phyloP scores from a whole-genome alignment of 2,888 invertebrate species.

The Mactromeris polynyma region DNA sequence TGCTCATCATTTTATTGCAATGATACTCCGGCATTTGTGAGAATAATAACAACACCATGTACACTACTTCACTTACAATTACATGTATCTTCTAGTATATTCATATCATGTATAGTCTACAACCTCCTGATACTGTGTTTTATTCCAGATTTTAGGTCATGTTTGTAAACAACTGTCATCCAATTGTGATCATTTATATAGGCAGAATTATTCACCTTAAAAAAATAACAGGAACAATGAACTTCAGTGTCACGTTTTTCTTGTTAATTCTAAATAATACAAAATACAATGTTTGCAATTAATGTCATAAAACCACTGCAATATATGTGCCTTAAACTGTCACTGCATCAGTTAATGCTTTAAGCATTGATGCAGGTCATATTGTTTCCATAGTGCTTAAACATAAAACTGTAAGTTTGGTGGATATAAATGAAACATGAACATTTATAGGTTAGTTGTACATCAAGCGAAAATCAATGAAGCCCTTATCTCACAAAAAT shows the following conservation, averaged over 20 bases:
- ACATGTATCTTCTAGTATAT: neutral
- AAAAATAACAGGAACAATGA: neutral
- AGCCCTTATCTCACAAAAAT: neutral
- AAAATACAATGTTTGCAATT: neutral
- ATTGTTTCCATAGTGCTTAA: neutral
- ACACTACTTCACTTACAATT: neutral
- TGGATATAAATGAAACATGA: neutral
- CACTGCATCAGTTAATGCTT: neutral
- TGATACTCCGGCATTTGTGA: constrained; percentile 36
- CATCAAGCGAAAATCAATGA: neutral
- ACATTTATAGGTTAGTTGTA: neutral
- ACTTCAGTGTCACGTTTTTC: neutral
- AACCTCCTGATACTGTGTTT: neutral
- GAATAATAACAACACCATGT: neutral
- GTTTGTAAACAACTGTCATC: neutral
- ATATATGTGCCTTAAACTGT: neutral
- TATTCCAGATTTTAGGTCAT: neutral
- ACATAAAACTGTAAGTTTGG: neutral
- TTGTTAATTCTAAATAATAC: neutral
- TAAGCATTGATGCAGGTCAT: neutral
- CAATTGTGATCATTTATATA: neutral
- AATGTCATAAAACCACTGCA: neutral
- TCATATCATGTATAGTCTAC: neutral
- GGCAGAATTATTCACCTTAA: neutral
- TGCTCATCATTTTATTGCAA: constrained; percentile 37